Base-by-base conservation (phyloP, 2,888 invertebrate genomes). In the Salticus scenicus region DNA sequence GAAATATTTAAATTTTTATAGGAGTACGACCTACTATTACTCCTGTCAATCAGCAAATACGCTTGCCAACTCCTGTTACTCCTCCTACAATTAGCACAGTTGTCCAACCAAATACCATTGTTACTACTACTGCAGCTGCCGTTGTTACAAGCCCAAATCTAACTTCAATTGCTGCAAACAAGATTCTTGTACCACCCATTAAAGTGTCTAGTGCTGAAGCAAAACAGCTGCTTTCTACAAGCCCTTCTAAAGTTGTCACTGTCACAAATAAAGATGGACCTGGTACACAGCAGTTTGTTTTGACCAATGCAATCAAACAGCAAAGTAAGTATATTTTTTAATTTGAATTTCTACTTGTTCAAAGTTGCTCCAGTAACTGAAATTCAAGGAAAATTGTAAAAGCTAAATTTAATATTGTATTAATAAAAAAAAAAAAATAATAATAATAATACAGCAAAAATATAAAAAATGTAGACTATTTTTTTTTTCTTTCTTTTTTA, bases 271-370 rank as follows among this genome's bases (percentile, higher is more conserved):
- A 89, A 85, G n/a, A 86, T 87, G 75, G 79, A 88, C 33, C 87
- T 73, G 57, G 81, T 81, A 51, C 88, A 89, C 93, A 93, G 90
- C 94, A 96, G 92, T 97, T 97, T 92, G 95, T 96, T 89, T 93
- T 97, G 87, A 97, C 97, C 17, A 96, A 96, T 77, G 96, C 97
- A 92, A 97, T 97, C 90, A 96, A 97, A 89, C 97, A 97, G 91
- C 97, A 97, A 94, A 97, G 97, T 88, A 76, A 71, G 78, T 73
- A 33, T 69, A 28, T 57, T 24, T n/a, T 4, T 57, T 57, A 24
- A 57, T 47, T 37, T 7, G 37, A 7, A 7, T 37, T 37, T 37
- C 37, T n/a, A n/a, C n/a, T n/a, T n/a, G n/a, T n/a, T n/a, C n/a
- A n/a, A n/a, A n/a, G n/a, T n/a, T n/a, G n/a, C n/a, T n/a, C n/a